phyloP scores from a whole-genome alignment of 2,797 vertebrate species.

The Spinus olivaceus region DNA sequence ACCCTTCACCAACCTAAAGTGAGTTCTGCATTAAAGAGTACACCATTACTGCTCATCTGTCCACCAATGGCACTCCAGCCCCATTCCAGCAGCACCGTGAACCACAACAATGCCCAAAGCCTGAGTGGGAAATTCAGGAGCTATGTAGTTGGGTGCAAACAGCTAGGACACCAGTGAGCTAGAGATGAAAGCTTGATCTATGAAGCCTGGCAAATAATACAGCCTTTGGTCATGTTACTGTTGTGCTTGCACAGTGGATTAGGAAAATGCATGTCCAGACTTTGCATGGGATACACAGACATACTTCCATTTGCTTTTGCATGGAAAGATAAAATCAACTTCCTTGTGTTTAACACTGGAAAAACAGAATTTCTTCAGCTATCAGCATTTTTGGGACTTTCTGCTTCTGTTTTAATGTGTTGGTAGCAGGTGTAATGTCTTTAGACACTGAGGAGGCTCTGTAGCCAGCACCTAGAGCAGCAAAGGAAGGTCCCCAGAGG shows the following conservation, averaged over 20 bases:
- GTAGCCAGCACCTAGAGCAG: background rate
- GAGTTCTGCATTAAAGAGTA: background rate
- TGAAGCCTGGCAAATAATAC: background rate
- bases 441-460: background rate
- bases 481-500: background rate
- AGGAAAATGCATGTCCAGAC: background rate
- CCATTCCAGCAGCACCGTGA: background rate
- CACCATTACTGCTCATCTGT: background rate
- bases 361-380: background rate
- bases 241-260: background rate
- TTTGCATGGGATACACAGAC: background rate
- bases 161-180: background rate
- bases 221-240: background rate
- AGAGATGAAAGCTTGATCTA: background rate
- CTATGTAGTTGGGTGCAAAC: background rate
- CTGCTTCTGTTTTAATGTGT: background rate
- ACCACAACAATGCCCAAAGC: background rate
- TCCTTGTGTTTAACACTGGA: background rate
- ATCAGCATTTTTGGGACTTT: background rate
- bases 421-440: background rate
- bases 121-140: background rate
- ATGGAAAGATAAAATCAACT: background rate
- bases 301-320: background rate
- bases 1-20: background rate
- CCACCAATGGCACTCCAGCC: background rate